Conservation (phyloP, 2,113 vertebrate genomes). For the Chionis minor region DNA sequence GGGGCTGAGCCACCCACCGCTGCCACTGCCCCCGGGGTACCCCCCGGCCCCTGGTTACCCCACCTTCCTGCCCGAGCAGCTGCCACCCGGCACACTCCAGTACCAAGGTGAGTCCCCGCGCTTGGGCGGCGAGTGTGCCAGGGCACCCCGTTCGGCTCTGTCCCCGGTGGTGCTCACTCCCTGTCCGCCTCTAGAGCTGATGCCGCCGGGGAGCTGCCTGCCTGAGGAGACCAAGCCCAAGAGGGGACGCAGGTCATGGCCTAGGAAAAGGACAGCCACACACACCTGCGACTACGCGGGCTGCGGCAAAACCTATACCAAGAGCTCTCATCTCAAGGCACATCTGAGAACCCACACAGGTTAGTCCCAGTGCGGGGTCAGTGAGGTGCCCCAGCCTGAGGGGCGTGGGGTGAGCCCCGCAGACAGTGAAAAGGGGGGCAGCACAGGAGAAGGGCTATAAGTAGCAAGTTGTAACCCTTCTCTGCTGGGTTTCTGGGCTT, state of each 20-base stretch:
- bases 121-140: neutral
- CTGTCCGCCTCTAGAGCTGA: constrained; percentile 82
- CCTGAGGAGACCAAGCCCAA: constrained; percentile 93
- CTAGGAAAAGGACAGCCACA: constrained; percentile 92
- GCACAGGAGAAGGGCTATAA: neutral
- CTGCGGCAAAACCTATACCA: constrained; percentile 98
- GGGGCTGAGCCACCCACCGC: constrained; percentile 72
- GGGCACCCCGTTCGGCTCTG: neutral
- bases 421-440: accelerated
- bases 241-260: constrained; percentile 94
- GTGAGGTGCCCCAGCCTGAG: neutral
- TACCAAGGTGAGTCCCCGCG: constrained; percentile 88
- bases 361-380: neutral
- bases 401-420: accelerated
- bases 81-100: constrained; percentile 77
- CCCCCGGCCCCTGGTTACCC: constrained; percentile 81
- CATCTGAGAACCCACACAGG: constrained; percentile 98
- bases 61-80: constrained; percentile 82
- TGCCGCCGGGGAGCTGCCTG: constrained; percentile 83
- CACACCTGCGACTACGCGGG: constrained; percentile 96
- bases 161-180: constrained; percentile 48
- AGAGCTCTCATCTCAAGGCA: constrained; percentile 98
- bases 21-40: constrained; percentile 84
- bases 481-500: neutral
- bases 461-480: accelerated